Evolutionary conservation across 2,888 invertebrate species (phyloP), one percentile per base, ranked within the genome.

Genomic region (Chaitophorus viminalis): DNA sequence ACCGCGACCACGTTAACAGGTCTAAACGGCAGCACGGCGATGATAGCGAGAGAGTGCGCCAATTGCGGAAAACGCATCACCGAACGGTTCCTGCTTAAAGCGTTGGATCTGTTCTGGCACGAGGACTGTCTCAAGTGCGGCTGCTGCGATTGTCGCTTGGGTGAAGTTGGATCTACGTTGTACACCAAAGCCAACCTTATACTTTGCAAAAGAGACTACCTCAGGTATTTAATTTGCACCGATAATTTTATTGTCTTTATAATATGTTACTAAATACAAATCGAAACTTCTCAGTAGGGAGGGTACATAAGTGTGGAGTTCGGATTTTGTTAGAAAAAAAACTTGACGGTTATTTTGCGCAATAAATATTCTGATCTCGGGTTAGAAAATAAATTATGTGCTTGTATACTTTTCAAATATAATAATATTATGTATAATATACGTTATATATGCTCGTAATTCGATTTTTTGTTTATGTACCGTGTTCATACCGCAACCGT

Each of bases 71-170:
- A 96, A 92, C 93, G 94, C 90, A 97, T 97, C 92, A 95, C 95
- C 3, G 97, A 96, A 91, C 92, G 95, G 92, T 96, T 93, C 92
- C 93, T 98, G 90, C 94, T 98, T 91, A 97, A 97, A 92, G 98
- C 98, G 3, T 92, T 98, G 91, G 98, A 98, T 92, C 94, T 97
- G 92, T 95, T 95, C 91, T 99, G 99, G 98, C 99, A 99, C 92
- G 99, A 99, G 92, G 98, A 99, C 93, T 99, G 99, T 92, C 94
- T 99, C 89, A 99, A 98, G 92, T 98, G 98, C 91, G 97, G 97
- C 90, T 98, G 98, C 93, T 99, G 99, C 92, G 98, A 98, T 92
- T 98, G 98, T 91, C 94, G 98, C 86, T 94, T 99, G 89, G 99
- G 98, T 33, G 98, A 99, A 92, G 98, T 98, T 81, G 99, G 99